phyloP scores from a whole-genome alignment of 1,140 invertebrate species.

The Pseudomyrmex cubaensis region DNA sequence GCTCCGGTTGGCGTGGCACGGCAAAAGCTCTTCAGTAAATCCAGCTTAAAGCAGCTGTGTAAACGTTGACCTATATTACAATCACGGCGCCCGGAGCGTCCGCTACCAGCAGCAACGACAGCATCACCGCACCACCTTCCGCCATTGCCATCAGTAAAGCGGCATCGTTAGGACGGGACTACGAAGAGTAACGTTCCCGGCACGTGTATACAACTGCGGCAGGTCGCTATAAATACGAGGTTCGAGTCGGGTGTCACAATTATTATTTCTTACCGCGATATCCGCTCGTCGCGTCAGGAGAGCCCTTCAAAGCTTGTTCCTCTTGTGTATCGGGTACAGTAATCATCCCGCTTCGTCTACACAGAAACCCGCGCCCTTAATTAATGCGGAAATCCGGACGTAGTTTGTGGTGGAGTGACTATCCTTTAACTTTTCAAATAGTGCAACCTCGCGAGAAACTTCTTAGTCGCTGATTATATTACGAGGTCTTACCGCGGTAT shows the following conservation, averaged over 20 bases:
- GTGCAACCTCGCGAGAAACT: slow-evolving; percentile 48
- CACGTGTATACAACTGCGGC: not conserved
- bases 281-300: not conserved
- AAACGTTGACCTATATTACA: slow-evolving; percentile 85
- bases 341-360: slow-evolving; percentile 29
- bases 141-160: slow-evolving; percentile 31
- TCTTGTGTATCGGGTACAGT: slow-evolving; percentile 43
- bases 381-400: slow-evolving; percentile 38
- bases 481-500: slow-evolving; percentile 35
- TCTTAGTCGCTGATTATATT: slow-evolving; percentile 49
- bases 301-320: slow-evolving; percentile 10
- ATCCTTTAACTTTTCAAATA: slow-evolving; percentile 53
- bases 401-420: slow-evolving; percentile 30
- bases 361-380: slow-evolving; percentile 45
- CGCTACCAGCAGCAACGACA: slow-evolving; percentile 25
- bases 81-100: slow-evolving; percentile 72
- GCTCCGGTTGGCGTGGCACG: slow-evolving; percentile 79
- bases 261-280: slow-evolving; percentile 53
- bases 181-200: slow-evolving; percentile 56
- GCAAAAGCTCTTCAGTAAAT: slow-evolving; percentile 84
- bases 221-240: slow-evolving; percentile 32
- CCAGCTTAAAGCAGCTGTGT: slow-evolving; percentile 84
- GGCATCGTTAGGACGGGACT: slow-evolving; percentile 44
- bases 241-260: slow-evolving; percentile 40
- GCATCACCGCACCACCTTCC: slow-evolving; percentile 39